Evolutionary conservation across 2,888 invertebrate species (phyloP).

Genomic region (Tromatobia lineatoria): DNA sequence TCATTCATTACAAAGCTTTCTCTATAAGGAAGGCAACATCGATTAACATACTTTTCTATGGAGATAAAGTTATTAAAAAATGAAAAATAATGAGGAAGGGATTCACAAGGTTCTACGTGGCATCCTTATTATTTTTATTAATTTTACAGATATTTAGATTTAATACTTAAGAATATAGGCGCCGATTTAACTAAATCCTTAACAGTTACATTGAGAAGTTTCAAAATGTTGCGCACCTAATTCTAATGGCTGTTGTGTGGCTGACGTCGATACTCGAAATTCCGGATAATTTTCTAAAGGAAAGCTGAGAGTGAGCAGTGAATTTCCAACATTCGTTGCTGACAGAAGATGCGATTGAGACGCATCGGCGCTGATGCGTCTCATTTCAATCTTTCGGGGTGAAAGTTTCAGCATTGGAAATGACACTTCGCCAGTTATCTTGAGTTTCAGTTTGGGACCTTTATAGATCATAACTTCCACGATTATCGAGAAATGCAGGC

Average conservation of each 20-base stretch:
- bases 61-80: too few species aligned
- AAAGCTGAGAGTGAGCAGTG: constrained; percentile 78
- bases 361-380: constrained; percentile 84
- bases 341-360: constrained; percentile 77
- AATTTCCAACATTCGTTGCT: constrained; percentile 79
- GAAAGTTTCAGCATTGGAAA: constrained; percentile 86
- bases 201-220: background rate
- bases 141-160: too few species aligned
- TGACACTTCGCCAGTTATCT: constrained; percentile 70
- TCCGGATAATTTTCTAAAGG: constrained; percentile 81
- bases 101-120: too few species aligned
- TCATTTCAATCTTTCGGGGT: constrained; percentile 86
- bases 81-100: too few species aligned
- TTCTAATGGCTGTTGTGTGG: constrained; percentile 12
- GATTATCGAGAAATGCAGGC: constrained; percentile 67
- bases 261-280: constrained; percentile 77
- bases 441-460: constrained; percentile 64
- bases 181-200: too few species aligned
- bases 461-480: constrained; percentile 72
- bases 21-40: too few species aligned
- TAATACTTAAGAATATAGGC: too few species aligned
- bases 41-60: too few species aligned
- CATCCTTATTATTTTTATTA: too few species aligned
- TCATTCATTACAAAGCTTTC: too few species aligned
- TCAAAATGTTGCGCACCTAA: background rate